phyloP scores from a whole-genome alignment of 2,113 vertebrate species.

The Lepus timidus region DNA sequence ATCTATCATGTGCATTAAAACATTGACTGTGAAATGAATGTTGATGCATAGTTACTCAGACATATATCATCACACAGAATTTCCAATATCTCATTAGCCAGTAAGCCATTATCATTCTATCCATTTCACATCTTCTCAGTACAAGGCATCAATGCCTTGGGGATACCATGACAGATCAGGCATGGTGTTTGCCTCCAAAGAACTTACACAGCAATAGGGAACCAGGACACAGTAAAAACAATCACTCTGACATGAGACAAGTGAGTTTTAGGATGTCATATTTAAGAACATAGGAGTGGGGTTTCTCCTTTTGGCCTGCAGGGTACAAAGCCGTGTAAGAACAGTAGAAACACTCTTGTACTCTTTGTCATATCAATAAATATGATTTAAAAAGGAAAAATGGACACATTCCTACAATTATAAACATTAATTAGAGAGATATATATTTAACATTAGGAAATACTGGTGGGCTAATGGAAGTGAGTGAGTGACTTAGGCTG shows the following conservation, averaged over 20 bases:
- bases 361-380: background rate
- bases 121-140: background rate
- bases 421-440: background rate
- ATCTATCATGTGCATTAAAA: background rate
- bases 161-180: background rate
- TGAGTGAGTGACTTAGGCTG: background rate
- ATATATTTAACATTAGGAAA: constrained; percentile 1
- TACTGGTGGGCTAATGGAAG: background rate
- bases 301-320: background rate
- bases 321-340: background rate
- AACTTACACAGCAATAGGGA: background rate
- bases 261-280: background rate
- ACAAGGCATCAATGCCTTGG: background rate
- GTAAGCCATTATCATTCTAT: background rate
- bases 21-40: background rate
- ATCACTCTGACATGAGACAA: background rate
- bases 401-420: constrained; percentile 28
- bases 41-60: background rate
- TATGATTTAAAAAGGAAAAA: background rate
- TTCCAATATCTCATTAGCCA: background rate
- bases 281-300: background rate
- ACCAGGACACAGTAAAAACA: background rate
- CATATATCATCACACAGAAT: background rate
- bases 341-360: background rate
- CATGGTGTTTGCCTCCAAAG: background rate